phyloP scores from a whole-genome alignment of 2,113 vertebrate species.

The Egretta garzetta region DNA sequence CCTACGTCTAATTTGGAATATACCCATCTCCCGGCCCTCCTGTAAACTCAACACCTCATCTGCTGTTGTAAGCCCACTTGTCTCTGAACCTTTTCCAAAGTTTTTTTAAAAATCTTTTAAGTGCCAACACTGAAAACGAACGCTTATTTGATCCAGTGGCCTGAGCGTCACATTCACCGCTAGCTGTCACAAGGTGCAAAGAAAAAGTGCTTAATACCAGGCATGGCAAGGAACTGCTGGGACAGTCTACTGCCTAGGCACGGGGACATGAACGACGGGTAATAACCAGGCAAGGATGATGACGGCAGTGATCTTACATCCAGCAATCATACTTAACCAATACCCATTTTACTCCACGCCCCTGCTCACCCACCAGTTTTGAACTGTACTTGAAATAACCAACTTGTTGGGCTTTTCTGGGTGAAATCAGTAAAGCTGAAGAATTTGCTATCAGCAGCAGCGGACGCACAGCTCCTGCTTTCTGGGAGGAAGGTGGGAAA shows the following conservation, averaged over 20 bases:
- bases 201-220: too few relatives aligned
- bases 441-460: background rate
- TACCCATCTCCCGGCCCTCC: background rate
- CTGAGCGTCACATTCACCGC: accelerated
- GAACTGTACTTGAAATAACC: background rate
- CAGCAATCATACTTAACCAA: background rate
- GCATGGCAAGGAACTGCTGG: accelerated
- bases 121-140: background rate
- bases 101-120: background rate
- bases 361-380: accelerated
- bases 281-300: too few relatives aligned
- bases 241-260: too few relatives aligned
- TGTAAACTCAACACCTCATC: background rate
- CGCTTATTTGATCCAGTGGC: background rate
- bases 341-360: background rate
- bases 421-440: background rate
- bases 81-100: background rate
- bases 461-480: too few relatives aligned
- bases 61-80: background rate
- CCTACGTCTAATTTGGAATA: background rate
- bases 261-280: accelerated
- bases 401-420: background rate
- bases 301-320: accelerated
- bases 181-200: background rate
- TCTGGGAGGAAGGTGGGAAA: background rate